Evolutionary conservation across 2,888 invertebrate genomes (phyloP).

Genomic region (Empis stercorea): DNA sequence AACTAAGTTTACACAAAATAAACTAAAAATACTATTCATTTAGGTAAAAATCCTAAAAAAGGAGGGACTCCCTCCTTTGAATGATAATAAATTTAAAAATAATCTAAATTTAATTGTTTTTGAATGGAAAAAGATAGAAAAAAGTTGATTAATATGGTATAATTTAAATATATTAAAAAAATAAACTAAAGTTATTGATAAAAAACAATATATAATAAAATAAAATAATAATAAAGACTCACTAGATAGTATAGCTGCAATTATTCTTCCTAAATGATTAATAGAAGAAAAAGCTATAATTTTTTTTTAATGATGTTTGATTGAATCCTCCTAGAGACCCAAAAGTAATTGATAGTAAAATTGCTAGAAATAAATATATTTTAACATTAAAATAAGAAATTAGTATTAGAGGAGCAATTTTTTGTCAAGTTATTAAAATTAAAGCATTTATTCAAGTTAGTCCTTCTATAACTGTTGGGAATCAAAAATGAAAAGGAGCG

Average conservation of each 20-base stretch:
- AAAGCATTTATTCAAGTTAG: conserved; percentile 43
- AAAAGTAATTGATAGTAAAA: conserved; percentile 38
- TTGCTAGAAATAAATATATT: conserved; percentile 36
- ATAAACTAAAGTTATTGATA: conserved; percentile 37
- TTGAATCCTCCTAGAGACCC: conserved; percentile 42
- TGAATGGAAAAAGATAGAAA: conserved; percentile 30
- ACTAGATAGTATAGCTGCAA: conserved; percentile 36
- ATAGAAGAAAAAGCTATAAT: conserved; percentile 49
- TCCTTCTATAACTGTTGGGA: conserved; percentile 45
- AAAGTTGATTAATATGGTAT: conserved; percentile 41
- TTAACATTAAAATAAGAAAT: conserved; percentile 38
- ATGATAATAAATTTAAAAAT: conserved; percentile 42
- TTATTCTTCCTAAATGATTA: conserved; percentile 48
- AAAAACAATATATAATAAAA: conserved; percentile 37
- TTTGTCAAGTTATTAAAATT: conserved; percentile 50
- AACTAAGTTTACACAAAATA: conserved; percentile 22
- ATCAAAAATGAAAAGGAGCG: conserved; percentile 47
- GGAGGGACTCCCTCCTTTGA: conserved; percentile 47
- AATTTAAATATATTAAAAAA: conserved; percentile 39
- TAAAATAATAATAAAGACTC: conserved; percentile 39
- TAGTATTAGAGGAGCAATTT: conserved; percentile 47
- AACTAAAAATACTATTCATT: conserved; percentile 39
- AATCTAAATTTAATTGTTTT: conserved; percentile 39
- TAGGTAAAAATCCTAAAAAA: conserved; percentile 48
- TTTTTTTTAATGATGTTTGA: conserved; percentile 43